phyloP scores from a whole-genome alignment of 2,797 vertebrate genomes.

The Scolopax bukidnonensis region DNA sequence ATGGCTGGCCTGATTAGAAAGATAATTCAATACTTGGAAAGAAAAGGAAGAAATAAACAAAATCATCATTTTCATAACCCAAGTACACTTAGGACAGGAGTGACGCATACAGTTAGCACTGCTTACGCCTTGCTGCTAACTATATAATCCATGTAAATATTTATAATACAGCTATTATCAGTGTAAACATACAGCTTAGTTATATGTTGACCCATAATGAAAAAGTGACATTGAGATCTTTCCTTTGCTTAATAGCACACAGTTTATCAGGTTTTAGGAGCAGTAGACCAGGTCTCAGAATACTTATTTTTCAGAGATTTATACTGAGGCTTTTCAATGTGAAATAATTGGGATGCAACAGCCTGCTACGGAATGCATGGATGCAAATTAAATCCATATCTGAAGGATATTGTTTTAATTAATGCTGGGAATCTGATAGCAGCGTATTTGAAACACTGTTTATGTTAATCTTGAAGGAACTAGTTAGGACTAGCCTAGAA shows the following conservation, averaged over 20 bases:
- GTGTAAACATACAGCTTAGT: constrained; percentile 41
- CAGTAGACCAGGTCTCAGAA: not conserved
- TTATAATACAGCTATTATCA: constrained; percentile 54
- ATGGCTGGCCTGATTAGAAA: not conserved
- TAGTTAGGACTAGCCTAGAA: constrained; percentile 25
- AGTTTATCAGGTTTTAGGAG: not conserved
- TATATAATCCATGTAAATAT: constrained; percentile 61
- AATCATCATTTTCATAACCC: not conserved
- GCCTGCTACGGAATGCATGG: not conserved
- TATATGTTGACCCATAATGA: constrained; percentile 23
- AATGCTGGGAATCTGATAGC: constrained; percentile 27
- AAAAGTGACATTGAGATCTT: constrained; percentile 56
- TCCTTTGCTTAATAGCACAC: not conserved
- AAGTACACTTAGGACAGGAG: not conserved
- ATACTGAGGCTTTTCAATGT: not conserved
- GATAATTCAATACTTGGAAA: not conserved
- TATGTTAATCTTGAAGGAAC: constrained; percentile 33
- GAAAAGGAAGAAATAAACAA: constrained; percentile 18
- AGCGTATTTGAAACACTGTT: constrained; percentile 19
- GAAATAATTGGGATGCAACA: not conserved
- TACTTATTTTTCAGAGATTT: not conserved
- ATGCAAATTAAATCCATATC: constrained; percentile 54
- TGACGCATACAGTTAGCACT: not conserved
- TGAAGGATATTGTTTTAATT: constrained; percentile 30
- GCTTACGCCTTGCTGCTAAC: constrained; percentile 49